Base-by-base conservation (phyloP, 2,113 vertebrate species). In the Strigops habroptila region DNA sequence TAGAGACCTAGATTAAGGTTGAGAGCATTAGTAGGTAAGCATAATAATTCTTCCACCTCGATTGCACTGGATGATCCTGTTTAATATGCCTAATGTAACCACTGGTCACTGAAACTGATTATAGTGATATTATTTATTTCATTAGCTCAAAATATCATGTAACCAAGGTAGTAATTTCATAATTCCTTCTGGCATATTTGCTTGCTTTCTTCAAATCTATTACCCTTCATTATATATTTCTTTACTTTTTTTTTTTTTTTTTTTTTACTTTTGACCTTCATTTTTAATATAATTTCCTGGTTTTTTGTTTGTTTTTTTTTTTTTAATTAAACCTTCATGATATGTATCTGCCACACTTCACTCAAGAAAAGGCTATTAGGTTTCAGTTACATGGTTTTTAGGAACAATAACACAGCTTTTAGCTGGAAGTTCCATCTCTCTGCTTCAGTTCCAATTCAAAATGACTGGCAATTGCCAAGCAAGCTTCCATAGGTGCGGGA, bases 1-100 rank as follows among this genome's bases (percentile, higher is more conserved):
- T 59, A 59, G 77, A 92, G 90, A 90, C 63, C 59, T 73, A 82
- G 88, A 92, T 84, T 77, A 94, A 92, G 83, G 71, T 63, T 90
- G 88, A 89, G 63, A 95, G 64, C 74, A 64, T 95, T 88, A 80
- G 48, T 59, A 96, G 27, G 49, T 90, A 93, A 95, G 70, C 88
- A 81, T 79, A 95, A 93, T 37, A 95, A 83, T 86, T 79, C 52
- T 83, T 70, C 39, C 23, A 63, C 6, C 14, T 52, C 21, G 35
- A 43, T 43, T 59, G 25, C 35, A 21, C 25, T 95, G 33, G 25
- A 46, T 86, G n/a, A 60, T 65, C 62, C 31, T 60, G 16, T 35
- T 97, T 83, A 84, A 39, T 84, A 19, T 89, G 4, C 48, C 22
- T 88, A 59, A 44, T 35, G 14, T 55, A 78, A 71, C 44, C 51